These are phyloP conservation scores for Chloroclysta siterata DNA, from an alignment of 2,888 invertebrate genomes.

Conservation along the genomic window DNA sequence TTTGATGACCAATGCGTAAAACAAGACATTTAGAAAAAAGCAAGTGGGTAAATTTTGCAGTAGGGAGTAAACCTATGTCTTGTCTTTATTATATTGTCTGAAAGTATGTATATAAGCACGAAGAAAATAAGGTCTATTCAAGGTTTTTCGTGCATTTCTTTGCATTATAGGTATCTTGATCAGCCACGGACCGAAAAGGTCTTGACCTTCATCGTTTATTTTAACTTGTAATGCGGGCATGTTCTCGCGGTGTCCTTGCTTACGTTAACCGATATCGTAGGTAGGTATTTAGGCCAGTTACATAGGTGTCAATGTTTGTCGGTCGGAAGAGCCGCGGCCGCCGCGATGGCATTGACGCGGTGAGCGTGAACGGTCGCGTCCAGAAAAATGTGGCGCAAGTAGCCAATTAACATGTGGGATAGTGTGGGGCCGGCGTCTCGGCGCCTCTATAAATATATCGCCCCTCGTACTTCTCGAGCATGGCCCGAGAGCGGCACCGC, in stretches of 20 bases:
- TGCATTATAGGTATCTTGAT: neutral
- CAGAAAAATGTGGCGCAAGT: constrained; percentile 79
- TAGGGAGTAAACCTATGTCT: neutral
- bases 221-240: constrained; percentile 47
- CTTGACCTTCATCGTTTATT: constrained; percentile 56
- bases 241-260: constrained; percentile 55
- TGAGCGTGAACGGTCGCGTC: constrained; percentile 71
- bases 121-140: neutral
- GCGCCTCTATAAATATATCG: constrained; percentile 79
- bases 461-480: constrained; percentile 49
- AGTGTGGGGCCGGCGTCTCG: constrained; percentile 78
- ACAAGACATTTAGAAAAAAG: constrained; percentile 5
- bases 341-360: constrained; percentile 72
- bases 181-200: constrained; percentile 32
- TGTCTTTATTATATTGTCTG: neutral
- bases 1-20: constrained; percentile 12
- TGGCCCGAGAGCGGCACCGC: constrained; percentile 49
- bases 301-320: constrained; percentile 81
- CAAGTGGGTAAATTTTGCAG: neutral
- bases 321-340: constrained; percentile 66
- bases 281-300: constrained; percentile 69
- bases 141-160: neutral
- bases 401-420: constrained; percentile 80
- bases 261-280: constrained; percentile 55
- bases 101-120: neutral